Evolutionary conservation across 2,113 vertebrate genomes (phyloP), one percentile per base, ranked within the genome.

Genomic region (Acrocephalus arundinaceus): DNA sequence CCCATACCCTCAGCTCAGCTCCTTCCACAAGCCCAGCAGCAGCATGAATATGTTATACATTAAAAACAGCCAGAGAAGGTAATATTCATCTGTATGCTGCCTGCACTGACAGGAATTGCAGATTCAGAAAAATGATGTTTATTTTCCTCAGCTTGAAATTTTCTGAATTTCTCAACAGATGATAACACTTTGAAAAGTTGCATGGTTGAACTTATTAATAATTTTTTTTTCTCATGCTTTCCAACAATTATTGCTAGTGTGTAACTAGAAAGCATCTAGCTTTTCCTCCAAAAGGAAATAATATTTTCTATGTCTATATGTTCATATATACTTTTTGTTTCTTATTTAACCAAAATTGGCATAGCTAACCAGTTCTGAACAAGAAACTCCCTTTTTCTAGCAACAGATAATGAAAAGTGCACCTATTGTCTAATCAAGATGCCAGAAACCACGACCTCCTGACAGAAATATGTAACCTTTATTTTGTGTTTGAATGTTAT

Each of bases 1-100:
- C 66, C 74, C 76, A 75, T 72, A 75, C 3, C 55, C 35, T 93
- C 49, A 74, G 55, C 58, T 89, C 63, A 87, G 71, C 24, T 86
- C 68, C 79, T 94, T 86, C 54, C 77, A 77, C 37, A 75, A 95
- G 27, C 88, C 66, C 88, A 91, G 57, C 67, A 89, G 62, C 48
- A 85, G 37, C 18, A 73, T 46, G 39, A 57, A 86, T 89, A 90
- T 89, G 65, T 90, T 91, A 77, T 35, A 65, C n/a, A 82, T 90
- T 93, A 82, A 91, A 79, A 91, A 83, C 83, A 87, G 51, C 66
- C 71, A 70, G 59, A 79, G 48, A 97, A 54, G 83, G 94, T 95
- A 91, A 89, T 93, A 92, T 57, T 90, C 27, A 92, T 94, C 70
- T 85, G 37, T 85, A 55, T 79, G 62, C 62, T 95, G 63, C 48